phyloP scores from a whole-genome alignment of 2,797 vertebrate species.

The Hephaestus fuliginosus region DNA sequence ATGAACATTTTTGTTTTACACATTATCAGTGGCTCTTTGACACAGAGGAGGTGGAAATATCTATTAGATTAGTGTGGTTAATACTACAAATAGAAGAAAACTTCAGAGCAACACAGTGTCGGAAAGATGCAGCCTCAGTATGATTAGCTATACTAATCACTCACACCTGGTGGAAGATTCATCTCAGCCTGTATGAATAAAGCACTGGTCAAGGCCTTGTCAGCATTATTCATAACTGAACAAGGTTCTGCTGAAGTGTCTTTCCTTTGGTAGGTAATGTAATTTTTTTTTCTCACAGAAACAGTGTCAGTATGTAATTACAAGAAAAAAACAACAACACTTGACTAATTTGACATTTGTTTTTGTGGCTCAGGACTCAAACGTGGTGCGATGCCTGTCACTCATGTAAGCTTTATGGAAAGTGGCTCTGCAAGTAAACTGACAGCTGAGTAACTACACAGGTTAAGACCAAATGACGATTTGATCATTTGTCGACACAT shows the following conservation, averaged over 20 bases:
- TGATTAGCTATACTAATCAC: neutral
- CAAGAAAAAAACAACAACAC: neutral
- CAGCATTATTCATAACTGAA: conserved; percentile 15
- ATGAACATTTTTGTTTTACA: neutral
- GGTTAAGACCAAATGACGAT: neutral
- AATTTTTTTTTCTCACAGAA: conserved; percentile 4
- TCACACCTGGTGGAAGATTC: conserved; percentile 1
- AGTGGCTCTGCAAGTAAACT: conserved; percentile 13
- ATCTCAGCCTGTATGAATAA: neutral
- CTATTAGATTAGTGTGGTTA: neutral
- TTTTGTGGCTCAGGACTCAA: neutral
- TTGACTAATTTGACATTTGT: neutral
- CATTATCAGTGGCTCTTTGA: no score
- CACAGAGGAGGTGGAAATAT: no score
- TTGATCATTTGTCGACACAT: conserved; percentile 25
- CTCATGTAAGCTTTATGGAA: conserved; percentile 11
- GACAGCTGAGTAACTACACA: neutral
- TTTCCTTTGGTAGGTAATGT: conserved; percentile 3
- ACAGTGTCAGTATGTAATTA: neutral
- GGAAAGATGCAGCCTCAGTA: neutral
- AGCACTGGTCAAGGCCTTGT: conserved; percentile 3
- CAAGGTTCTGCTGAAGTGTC: neutral
- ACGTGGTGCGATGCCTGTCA: neutral
- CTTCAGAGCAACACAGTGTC: neutral
- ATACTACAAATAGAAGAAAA: neutral